A percentile compares a stretch with the other conserved stretches of the same genome.
Evolutionary conservation across 2,113 vertebrate genomes (phyloP).

Genomic region (Empidonax traillii): DNA sequence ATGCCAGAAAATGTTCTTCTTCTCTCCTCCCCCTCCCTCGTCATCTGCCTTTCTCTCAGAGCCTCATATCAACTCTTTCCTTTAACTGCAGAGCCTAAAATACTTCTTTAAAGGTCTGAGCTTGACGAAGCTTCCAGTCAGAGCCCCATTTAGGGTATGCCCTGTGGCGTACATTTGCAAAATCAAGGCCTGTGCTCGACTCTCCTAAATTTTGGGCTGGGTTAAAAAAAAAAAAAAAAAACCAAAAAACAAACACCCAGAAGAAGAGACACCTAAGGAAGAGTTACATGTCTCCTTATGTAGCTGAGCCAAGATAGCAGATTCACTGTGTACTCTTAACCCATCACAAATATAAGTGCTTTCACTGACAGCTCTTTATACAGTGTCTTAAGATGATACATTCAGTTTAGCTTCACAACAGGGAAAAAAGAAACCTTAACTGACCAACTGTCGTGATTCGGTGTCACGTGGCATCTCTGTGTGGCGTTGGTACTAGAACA

Average conservation of each 20-base stretch:
- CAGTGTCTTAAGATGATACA: not conserved
- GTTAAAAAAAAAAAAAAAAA: not conserved
- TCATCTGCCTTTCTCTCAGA: not conserved
- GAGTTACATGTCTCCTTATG: not conserved
- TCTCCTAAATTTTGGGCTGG: not conserved
- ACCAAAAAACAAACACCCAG: not conserved
- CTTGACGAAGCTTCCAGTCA: not conserved
- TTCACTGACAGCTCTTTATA: not conserved
- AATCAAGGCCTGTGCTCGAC: not conserved
- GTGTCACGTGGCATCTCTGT: not conserved
- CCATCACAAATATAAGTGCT: not conserved
- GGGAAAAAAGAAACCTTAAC: not conserved
- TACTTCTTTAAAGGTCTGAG: not conserved
- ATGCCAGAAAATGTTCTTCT: constrained; percentile 3
- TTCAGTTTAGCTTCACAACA: not conserved
- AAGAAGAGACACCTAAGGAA: not conserved
- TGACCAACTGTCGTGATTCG: not conserved
- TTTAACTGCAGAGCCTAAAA: not conserved
- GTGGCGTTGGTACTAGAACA: not conserved
- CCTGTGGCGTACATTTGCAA: not conserved
- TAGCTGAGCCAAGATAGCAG: not conserved
- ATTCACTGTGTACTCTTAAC: not conserved
- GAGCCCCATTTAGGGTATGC: not conserved
- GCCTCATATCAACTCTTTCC: not conserved
- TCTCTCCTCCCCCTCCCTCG: not conserved